Base-by-base conservation (phyloP, 2,888 invertebrate genomes). In the Drosophila prolongata region DNA sequence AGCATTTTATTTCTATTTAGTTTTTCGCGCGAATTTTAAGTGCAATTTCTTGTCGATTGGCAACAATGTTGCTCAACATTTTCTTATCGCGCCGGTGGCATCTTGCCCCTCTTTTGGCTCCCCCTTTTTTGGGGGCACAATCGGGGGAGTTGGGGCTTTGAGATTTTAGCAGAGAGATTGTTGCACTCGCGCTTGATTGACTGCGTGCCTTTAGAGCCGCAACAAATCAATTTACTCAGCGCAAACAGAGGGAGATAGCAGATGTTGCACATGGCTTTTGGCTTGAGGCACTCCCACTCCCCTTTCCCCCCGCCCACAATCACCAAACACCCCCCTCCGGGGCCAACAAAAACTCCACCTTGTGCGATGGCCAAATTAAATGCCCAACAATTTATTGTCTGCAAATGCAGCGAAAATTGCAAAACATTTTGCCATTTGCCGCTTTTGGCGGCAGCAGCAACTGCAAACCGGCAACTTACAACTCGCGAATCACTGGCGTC, bases 161-260 rank as follows among this genome's bases (percentile, higher is more conserved):
- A 76, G 67, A 61, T 61, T 78, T 61, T 67, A 66, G 30, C 55
- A 6, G 40, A 46, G 40, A 67, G 83, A 83, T 80, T 78, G 74
- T 65, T 66, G 85, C 79, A 79, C 72, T 77, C 87, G 87, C 79
- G 80, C 72, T 77, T 84, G 87, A 84, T 85, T 84, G 87, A 87
- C 72, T 85, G 80, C 72, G 78, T 64, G 79, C 55, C 83, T 85
- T 82, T 87, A 70, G 78, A 83, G 85, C 87, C 78, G 80, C 85
- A 85, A 85, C 85, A 85, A 87, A 85, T 85, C 85, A 85, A 85
- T 85, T 85, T 85, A 78, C 75, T 55, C 72, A 65, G 72, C 73
- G 62, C 59, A 76, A 78, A 74, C 65, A 71, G 61, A 62, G 60
- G 59, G 69, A 42, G 62, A 53, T 72, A 70, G 37, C 70, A 30